Evolutionary conservation across 1,140 invertebrate genomes (phyloP).

Genomic region (Idris sp.): DNA sequence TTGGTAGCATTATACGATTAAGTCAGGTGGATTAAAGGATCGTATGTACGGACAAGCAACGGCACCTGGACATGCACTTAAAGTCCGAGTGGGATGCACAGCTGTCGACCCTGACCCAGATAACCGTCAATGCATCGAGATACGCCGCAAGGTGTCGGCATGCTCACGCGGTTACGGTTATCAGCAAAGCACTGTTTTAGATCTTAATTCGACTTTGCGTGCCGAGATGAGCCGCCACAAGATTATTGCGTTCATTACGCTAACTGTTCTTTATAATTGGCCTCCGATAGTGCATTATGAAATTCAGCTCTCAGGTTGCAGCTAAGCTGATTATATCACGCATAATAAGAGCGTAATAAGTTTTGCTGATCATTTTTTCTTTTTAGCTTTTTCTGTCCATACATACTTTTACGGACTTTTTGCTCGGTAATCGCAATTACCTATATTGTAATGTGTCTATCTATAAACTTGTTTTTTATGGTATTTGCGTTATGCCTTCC

Average conservation of each 20-base stretch:
- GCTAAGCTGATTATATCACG: slow-evolving; percentile 32
- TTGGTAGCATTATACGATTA: neutral
- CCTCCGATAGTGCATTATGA: slow-evolving; percentile 35
- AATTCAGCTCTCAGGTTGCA: slow-evolving; percentile 35
- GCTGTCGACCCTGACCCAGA: slow-evolving; percentile 76
- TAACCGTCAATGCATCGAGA: slow-evolving; percentile 71
- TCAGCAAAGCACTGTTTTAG: slow-evolving; percentile 41
- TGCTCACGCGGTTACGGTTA: slow-evolving; percentile 51
- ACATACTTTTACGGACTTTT: slow-evolving; percentile 10
- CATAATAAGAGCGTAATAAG: slow-evolving; percentile 22
- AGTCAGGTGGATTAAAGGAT: neutral
- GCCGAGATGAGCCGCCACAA: slow-evolving; percentile 33
- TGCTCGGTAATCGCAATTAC: slow-evolving; percentile 13
- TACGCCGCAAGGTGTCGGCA: slow-evolving; percentile 52
- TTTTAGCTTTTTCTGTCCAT: neutral
- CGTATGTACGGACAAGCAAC: slow-evolving; percentile 3
- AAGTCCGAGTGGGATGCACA: slow-evolving; percentile 65
- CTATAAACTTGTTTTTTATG: slow-evolving; percentile 4
- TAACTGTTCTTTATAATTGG: slow-evolving; percentile 53
- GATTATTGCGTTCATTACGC: slow-evolving; percentile 28
- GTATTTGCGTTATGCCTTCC: slow-evolving; percentile 17
- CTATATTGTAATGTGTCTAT: slow-evolving; percentile 15
- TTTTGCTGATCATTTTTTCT: slow-evolving; percentile 1
- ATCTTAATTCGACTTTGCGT: slow-evolving; percentile 49
- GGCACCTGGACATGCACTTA: slow-evolving; percentile 48